Evolutionary conservation across 2,888 invertebrate genomes (phyloP).

Genomic region (Apocheima hispidaria): DNA sequence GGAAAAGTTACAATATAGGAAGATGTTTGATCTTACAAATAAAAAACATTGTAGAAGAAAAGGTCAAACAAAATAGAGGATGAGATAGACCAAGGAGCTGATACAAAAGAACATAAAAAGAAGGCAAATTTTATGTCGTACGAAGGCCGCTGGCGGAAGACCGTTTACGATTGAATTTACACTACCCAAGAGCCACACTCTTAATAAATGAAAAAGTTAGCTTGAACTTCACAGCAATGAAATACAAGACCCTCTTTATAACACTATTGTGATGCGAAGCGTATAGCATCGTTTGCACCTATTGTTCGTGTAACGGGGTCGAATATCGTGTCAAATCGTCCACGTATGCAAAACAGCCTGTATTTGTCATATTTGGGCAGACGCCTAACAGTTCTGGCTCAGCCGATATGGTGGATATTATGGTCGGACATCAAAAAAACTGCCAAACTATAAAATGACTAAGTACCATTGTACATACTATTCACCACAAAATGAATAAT

Average conservation of each 20-base stretch:
- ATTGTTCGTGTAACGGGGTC: constrained; percentile 66
- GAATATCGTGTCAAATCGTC: constrained; percentile 60
- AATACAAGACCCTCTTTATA: constrained; percentile 37
- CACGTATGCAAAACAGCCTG: constrained; percentile 54
- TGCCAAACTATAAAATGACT: not conserved
- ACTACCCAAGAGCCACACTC: not conserved
- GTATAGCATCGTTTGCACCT: constrained; percentile 49
- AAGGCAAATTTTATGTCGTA: not conserved
- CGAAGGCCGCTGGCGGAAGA: no score
- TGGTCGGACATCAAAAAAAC: not conserved
- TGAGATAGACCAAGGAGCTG: not conserved
- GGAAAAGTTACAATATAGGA: no score
- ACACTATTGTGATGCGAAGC: constrained; percentile 48
- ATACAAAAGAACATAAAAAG: not conserved
- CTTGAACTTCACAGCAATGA: not conserved
- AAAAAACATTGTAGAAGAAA: no score
- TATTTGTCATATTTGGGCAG: constrained; percentile 57
- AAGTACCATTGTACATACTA: no score
- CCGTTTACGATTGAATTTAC: no score
- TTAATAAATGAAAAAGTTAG: not conserved
- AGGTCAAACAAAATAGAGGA: no score
- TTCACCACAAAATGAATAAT: no score
- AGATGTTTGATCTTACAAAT: no score
- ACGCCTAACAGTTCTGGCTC: constrained; percentile 49
- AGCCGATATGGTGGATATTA: not conserved